Percentiles rank a stretch among this genome's conserved stretches.
phyloP scores from a whole-genome alignment of 2,797 vertebrate species.

The Yasuhikotakia modesta region DNA sequence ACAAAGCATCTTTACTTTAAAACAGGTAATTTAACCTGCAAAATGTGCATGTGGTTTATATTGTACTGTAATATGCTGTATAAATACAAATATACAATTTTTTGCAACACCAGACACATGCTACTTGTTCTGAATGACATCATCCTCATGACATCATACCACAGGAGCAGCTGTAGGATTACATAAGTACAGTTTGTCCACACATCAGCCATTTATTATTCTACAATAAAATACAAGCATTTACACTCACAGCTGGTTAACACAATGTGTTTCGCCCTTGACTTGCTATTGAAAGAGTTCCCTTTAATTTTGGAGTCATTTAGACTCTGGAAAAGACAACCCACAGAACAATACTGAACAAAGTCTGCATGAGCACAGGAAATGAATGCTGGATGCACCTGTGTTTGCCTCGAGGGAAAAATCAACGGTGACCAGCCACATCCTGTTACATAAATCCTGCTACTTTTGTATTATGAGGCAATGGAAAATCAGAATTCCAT shows the following conservation, averaged over 20 bases:
- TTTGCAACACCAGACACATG: not conserved
- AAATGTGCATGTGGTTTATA: not conserved
- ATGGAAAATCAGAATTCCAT: conserved; percentile 62
- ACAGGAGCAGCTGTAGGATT: conserved; percentile 10
- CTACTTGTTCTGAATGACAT: conserved; percentile 16
- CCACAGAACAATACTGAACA: too few species aligned
- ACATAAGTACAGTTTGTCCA: conserved; percentile 31
- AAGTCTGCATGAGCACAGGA: conserved; percentile 69
- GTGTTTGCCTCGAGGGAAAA: conserved; percentile 73
- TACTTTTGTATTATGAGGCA: conserved; percentile 54
- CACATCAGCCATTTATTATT: conserved; percentile 13
- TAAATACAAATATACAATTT: not conserved
- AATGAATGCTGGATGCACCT: conserved; percentile 77
- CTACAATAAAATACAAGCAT: conserved; percentile 16
- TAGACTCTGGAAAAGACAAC: too few species aligned
- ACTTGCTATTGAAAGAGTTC: not conserved
- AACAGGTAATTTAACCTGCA: not conserved
- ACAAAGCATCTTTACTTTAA: not conserved
- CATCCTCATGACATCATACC: conserved; percentile 26
- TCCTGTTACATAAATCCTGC: conserved; percentile 68
- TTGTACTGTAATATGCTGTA: too few species aligned
- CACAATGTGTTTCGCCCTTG: conserved; percentile 7
- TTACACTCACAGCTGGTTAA: not conserved
- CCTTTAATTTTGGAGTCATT: not conserved
- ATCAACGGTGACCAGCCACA: conserved; percentile 67